Conservation (phyloP, 2,797 vertebrate species). For the Chelidonichthys spinosus region DNA sequence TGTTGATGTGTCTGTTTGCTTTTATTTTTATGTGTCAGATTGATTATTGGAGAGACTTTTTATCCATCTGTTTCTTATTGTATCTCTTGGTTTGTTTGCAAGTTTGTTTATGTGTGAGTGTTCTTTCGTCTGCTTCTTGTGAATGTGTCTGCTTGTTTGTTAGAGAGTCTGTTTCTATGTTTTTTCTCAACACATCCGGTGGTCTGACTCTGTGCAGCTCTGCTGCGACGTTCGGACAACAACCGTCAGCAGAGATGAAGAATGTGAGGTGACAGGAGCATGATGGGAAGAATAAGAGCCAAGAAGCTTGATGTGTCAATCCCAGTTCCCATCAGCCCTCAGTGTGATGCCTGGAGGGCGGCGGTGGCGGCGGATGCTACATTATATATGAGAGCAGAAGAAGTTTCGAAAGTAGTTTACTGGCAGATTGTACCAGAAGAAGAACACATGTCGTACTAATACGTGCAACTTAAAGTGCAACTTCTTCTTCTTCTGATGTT, state of each 20-base stretch:
- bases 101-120: background rate
- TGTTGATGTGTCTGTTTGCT: background rate
- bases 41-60: background rate
- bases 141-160: background rate
- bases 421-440: background rate
- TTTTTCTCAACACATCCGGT: no score
- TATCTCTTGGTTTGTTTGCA: background rate
- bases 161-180: background rate
- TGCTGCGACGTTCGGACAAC: background rate
- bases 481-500: no score
- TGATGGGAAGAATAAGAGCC: slow-evolving; percentile 3
- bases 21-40: background rate
- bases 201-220: background rate
- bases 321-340: slow-evolving; percentile 30
- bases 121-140: background rate
- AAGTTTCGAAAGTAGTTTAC: background rate
- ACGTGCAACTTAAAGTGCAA: no score
- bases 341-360: background rate
- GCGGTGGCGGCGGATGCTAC: background rate
- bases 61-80: no score
- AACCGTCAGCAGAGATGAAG: background rate
- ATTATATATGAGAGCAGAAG: background rate
- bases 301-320: background rate
- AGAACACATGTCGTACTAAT: no score
- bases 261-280: slow-evolving; percentile 15